Percentiles rank a stretch among this genome's conserved stretches.
Conservation (phyloP, 2,113 vertebrate genomes). For the Scortum barcoo region DNA sequence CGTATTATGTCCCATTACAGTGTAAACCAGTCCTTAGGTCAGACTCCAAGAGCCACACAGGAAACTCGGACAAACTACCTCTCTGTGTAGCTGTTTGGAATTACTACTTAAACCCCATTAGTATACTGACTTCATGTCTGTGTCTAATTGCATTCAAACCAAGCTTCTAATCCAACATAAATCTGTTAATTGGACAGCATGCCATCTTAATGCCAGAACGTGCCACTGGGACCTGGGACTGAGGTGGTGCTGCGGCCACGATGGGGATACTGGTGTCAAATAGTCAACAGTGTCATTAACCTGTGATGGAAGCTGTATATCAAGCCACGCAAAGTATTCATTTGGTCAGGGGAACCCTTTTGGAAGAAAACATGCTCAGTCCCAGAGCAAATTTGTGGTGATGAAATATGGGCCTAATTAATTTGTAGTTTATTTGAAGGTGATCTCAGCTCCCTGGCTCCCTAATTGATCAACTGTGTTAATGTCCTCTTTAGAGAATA, state of each 20-base stretch:
- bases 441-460: constrained; percentile 38
- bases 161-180: constrained; percentile 10
- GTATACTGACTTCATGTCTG: constrained; percentile 17
- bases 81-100: constrained; percentile 5
- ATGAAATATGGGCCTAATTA: constrained; percentile 50
- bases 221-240: constrained; percentile 7
- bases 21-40: neutral
- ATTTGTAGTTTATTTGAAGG: constrained; percentile 47
- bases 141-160: neutral
- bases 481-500: constrained; percentile 45
- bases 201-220: neutral
- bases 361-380: constrained; percentile 1
- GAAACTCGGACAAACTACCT: neutral
- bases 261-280: constrained; percentile 7
- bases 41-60: neutral
- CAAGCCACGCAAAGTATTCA: constrained; percentile 47
- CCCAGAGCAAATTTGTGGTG: constrained; percentile 21
- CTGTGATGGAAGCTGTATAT: constrained; percentile 47
- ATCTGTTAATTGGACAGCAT: constrained; percentile 6
- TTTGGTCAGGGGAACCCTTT: constrained; percentile 18
- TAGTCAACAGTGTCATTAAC: constrained; percentile 26
- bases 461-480: constrained; percentile 39
- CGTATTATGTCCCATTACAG: neutral
- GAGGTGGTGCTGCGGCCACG: constrained; percentile 19
- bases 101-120: neutral